phyloP scores from a whole-genome alignment of 2,797 vertebrate genomes.

The Alauda arvensis region DNA sequence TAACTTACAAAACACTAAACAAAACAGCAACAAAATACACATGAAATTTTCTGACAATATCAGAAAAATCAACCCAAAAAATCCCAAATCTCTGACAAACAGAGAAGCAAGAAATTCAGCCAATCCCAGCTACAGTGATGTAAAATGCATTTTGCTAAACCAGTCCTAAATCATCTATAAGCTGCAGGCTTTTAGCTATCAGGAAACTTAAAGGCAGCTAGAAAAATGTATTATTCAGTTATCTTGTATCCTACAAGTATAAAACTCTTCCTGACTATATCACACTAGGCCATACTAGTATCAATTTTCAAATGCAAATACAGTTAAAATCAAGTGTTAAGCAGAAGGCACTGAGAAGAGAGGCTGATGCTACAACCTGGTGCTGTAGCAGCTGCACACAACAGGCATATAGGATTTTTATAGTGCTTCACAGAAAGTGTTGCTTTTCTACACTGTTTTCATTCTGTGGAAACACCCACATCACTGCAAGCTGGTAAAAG shows the following conservation, averaged over 20 bases:
- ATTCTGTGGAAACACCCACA: background rate
- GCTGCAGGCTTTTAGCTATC: background rate
- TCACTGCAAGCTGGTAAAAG: background rate
- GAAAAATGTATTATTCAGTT: background rate
- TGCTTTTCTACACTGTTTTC: background rate
- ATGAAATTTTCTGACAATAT: background rate
- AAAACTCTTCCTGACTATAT: background rate
- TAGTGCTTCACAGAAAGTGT: background rate
- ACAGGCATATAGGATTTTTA: background rate
- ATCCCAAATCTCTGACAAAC: background rate
- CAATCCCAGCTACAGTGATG: background rate
- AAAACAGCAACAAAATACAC: background rate
- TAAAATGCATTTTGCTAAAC: background rate
- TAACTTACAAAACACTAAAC: background rate
- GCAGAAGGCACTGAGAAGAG: background rate
- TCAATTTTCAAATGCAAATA: background rate
- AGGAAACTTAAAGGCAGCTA: background rate
- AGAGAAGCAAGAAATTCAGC: background rate
- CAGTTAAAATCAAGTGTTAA: background rate
- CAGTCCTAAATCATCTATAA: background rate
- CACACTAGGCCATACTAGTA: background rate
- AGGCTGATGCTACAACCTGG: background rate
- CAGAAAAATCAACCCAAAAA: background rate
- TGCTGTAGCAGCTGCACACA: background rate
- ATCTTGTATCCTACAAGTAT: background rate